Evolutionary conservation across 2,888 invertebrate genomes (phyloP).

Genomic region (Dynastes grantii): DNA sequence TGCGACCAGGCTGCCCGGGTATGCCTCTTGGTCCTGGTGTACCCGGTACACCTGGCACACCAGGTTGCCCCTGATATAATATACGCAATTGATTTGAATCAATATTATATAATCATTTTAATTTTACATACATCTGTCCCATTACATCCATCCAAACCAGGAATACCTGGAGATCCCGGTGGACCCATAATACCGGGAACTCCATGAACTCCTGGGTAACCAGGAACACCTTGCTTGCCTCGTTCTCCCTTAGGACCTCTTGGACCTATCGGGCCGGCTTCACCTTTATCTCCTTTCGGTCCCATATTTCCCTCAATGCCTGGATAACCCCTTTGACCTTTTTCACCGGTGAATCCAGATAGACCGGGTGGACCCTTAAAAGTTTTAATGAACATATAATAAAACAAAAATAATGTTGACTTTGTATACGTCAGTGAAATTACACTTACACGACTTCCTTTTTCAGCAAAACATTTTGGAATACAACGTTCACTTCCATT

Average conservation of each 20-base stretch:
- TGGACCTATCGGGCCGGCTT: constrained; percentile 86
- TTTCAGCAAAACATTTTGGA: constrained; percentile 92
- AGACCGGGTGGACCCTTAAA: constrained; percentile 82
- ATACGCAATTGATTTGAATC: constrained; percentile 1
- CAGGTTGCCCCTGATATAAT: constrained; percentile 79
- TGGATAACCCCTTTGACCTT: constrained; percentile 85
- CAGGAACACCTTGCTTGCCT: constrained; percentile 90
- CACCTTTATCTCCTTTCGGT: constrained; percentile 91
- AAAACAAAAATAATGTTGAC: constrained; percentile 42
- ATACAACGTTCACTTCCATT: constrained; percentile 79
- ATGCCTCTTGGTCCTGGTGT: constrained; percentile 84
- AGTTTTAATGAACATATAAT: background rate
- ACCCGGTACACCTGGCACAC: constrained; percentile 80
- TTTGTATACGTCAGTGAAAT: background rate
- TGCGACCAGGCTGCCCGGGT: constrained; percentile 78
- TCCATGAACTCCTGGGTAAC: constrained; percentile 86
- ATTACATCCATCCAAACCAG: constrained; percentile 96
- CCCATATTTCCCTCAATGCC: constrained; percentile 90
- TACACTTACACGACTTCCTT: constrained; percentile 81
- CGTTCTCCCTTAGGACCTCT: constrained; percentile 89
- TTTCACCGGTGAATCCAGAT: constrained; percentile 81
- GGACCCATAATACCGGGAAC: constrained; percentile 81
- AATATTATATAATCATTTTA: background rate
- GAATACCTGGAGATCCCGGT: constrained; percentile 82
- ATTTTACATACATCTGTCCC: constrained; percentile 87